These are phyloP conservation scores for Parnassius smintheus DNA, from an alignment of 2,888 invertebrate genomes.

Conservation along the genomic window DNA sequence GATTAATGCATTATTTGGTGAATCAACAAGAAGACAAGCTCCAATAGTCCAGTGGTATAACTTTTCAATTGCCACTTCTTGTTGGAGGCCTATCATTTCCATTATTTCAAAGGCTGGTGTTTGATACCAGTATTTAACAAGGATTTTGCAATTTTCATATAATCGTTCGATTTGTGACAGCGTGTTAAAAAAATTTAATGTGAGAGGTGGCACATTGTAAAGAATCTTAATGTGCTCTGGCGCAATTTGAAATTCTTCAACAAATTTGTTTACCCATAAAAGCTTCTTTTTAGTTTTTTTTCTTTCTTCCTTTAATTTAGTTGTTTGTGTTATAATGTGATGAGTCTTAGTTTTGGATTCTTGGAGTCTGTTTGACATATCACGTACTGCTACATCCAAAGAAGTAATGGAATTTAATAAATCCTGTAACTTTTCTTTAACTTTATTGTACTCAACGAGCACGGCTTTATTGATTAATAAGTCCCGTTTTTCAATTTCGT, in stretches of 20 bases:
- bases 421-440: conserved; percentile 87
- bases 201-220: conserved; percentile 86
- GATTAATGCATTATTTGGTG: conserved; percentile 89
- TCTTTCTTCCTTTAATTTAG: conserved; percentile 91
- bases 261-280: conserved; percentile 64
- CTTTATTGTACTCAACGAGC: conserved; percentile 86
- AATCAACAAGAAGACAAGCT: conserved; percentile 92
- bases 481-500: conserved; percentile 95
- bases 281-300: conserved; percentile 73
- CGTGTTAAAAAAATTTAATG: conserved; percentile 90
- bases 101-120: conserved; percentile 96
- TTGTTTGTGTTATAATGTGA: conserved; percentile 95
- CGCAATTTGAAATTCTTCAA: conserved; percentile 79
- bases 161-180: conserved; percentile 92
- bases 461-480: conserved; percentile 92
- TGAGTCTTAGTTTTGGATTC: conserved; percentile 91
- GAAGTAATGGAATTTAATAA: conserved; percentile 89
- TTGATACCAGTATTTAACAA: conserved; percentile 94
- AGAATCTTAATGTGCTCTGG: conserved; percentile 89
- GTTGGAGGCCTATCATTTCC: conserved; percentile 97
- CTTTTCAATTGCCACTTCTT: conserved; percentile 95
- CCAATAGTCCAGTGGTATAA: conserved; percentile 98
- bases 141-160: conserved; percentile 91
- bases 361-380: conserved; percentile 93
- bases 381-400: conserved; percentile 92